Percentiles rank a stretch among this genome's conserved stretches.
These are phyloP conservation scores for roundworm (Caenorhabditis elegans) DNA, from an alignment of 1,140 invertebrate species.

Conservation along the genomic window WBcel235 BX284605.5:11463501-11464000, in stretches of 20 bases:
- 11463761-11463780: not conserved
- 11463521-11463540: no score
- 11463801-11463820: not conserved
- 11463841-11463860: no score
- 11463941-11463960: no score
- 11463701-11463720: no score
- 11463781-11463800: not conserved
- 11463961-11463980: no score
- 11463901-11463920: no score
- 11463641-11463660: not conserved
- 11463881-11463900: not conserved
- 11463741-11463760: not conserved
- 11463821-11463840: not conserved
- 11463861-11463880: not conserved
- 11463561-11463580: constrained; percentile 28
- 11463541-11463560: constrained; percentile 7
- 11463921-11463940: no score
- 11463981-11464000: no score
- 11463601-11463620: not conserved
- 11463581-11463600: constrained; percentile 23
- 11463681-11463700: not conserved
- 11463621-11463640: not conserved
- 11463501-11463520: not conserved
- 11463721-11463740: not conserved
- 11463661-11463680: not conserved